Evolutionary conservation across 2,888 invertebrate genomes (phyloP).

Genomic region (Ennomos quercinarius): DNA sequence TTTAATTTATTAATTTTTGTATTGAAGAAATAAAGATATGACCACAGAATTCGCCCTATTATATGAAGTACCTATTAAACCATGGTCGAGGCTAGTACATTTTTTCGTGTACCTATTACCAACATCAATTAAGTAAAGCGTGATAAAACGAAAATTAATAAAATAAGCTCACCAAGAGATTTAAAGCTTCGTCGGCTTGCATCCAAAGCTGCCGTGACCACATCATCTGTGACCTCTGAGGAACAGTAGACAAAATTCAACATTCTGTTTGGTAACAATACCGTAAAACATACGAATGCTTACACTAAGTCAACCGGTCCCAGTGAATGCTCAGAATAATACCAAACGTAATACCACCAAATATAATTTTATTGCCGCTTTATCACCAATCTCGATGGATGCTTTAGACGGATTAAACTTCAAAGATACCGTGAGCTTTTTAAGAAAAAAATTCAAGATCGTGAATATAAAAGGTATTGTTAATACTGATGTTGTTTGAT

Average conservation of each 20-base stretch:
- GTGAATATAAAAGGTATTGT: no score
- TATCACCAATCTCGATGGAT: not conserved
- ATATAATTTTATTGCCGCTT: not conserved
- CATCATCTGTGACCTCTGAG: constrained; percentile 43
- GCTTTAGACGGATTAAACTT: not conserved
- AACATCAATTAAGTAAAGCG: no score
- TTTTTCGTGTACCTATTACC: no score
- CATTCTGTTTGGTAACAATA: not conserved
- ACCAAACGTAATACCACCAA: no score
- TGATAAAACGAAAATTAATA: no score
- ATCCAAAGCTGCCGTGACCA: constrained; percentile 15
- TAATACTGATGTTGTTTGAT: no score
- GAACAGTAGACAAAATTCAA: constrained; percentile 1
- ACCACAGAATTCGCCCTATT: no score
- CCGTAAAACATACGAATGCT: not conserved
- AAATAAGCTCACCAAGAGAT: constrained; percentile 43
- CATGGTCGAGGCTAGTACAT: no score
- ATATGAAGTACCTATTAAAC: no score
- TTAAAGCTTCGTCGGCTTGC: constrained; percentile 37
- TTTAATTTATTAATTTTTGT: no score
- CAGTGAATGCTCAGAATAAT: constrained; percentile 12
- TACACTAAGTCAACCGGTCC: not conserved
- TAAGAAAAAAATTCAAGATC: not conserved
- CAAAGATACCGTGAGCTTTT: constrained; percentile 3
- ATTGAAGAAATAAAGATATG: no score